Conservation (phyloP, 1,140 invertebrate species). For the Ceratina australensis region DNA sequence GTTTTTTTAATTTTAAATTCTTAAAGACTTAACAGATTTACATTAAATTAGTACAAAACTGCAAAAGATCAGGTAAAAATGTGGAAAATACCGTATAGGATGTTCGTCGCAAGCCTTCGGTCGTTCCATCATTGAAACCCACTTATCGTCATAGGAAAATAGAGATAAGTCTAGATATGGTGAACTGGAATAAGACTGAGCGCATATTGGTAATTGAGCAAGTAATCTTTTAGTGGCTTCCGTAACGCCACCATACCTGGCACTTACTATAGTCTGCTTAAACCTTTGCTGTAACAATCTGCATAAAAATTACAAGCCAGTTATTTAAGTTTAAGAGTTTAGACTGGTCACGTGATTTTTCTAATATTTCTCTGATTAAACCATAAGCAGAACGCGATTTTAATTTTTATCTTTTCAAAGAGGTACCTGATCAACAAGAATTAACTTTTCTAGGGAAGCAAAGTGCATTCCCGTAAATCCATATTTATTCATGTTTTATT, state of each 20-base stretch:
- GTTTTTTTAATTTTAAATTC: too few species aligned
- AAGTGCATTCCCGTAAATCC: too few species aligned
- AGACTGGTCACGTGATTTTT: too few species aligned
- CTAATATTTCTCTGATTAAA: not conserved
- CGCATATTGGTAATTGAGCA: conserved; percentile 95
- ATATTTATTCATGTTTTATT: too few species aligned
- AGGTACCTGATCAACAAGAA: too few species aligned
- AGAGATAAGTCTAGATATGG: conserved; percentile 96
- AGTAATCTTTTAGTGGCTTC: conserved; percentile 95
- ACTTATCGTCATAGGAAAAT: conserved; percentile 98
- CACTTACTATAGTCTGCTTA: conserved; percentile 93
- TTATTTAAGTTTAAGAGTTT: too few species aligned
- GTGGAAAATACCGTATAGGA: conserved; percentile 88
- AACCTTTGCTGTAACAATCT: conserved; percentile 83
- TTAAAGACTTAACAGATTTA: too few species aligned
- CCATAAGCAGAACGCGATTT: too few species aligned
- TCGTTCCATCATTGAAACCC: conserved; percentile 96
- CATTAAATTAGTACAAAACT: too few species aligned
- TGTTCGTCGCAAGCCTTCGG: conserved; percentile 96
- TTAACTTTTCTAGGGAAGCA: too few species aligned
- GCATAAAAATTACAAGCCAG: conserved; percentile 19
- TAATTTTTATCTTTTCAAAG: too few species aligned
- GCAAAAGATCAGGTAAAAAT: too few species aligned
- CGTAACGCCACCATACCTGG: conserved; percentile 89
- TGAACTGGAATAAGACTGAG: conserved; percentile 95